Evolutionary conservation across 2,888 invertebrate species (phyloP).

Genomic region (Fragum sueziense): DNA sequence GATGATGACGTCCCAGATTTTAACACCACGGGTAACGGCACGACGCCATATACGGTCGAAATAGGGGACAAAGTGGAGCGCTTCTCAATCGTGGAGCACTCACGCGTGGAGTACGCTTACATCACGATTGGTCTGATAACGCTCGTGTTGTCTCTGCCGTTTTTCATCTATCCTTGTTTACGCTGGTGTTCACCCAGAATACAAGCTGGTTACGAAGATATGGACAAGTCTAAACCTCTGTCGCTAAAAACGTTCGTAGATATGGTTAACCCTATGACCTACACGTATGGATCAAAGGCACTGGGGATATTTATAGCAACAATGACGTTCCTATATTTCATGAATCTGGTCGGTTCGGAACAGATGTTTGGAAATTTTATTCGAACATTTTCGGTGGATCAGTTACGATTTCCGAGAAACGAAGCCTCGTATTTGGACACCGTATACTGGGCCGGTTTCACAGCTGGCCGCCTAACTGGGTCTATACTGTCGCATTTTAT

Average conservation of each 20-base stretch:
- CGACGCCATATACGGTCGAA: constrained; percentile 1
- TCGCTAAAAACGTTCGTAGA: neutral
- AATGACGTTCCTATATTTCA: constrained; percentile 33
- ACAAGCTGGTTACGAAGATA: neutral
- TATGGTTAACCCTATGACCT: constrained; percentile 46
- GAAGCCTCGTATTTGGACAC: constrained; percentile 60
- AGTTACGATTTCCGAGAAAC: constrained; percentile 53
- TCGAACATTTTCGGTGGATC: constrained; percentile 59
- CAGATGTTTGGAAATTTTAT: constrained; percentile 59
- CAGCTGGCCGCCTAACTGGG: constrained; percentile 53
- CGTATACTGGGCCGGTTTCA: constrained; percentile 59
- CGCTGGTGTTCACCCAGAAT: constrained; percentile 13
- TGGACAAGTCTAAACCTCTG: neutral
- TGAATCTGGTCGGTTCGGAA: constrained; percentile 55
- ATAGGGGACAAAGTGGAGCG: neutral
- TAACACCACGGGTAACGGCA: neutral
- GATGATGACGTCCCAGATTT: neutral
- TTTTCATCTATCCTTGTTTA: constrained; percentile 42
- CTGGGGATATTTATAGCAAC: constrained; percentile 52
- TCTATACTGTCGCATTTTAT: constrained; percentile 50
- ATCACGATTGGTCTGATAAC: constrained; percentile 46
- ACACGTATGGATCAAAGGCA: constrained; percentile 39
- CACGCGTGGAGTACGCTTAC: constrained; percentile 53
- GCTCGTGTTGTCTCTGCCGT: constrained; percentile 40
- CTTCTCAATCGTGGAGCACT: constrained; percentile 42